phyloP scores from a whole-genome alignment of 2,888 invertebrate genomes.

The Zygogramma bicolorata region DNA sequence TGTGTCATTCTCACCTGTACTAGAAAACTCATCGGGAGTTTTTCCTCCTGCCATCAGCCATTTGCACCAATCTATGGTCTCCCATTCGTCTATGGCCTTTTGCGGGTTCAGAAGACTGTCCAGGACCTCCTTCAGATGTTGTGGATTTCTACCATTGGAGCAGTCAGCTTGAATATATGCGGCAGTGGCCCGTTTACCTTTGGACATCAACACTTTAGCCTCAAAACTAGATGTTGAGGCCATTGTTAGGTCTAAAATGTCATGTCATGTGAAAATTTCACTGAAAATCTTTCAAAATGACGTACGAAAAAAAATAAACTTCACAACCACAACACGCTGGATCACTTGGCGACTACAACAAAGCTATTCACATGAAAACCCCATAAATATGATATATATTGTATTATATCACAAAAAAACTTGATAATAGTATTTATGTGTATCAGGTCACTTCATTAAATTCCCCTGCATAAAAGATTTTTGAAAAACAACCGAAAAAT shows the following conservation, averaged over 20 bases:
- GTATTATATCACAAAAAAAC: background rate
- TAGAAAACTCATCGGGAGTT: slow-evolving; percentile 93
- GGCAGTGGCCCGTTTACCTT: slow-evolving; percentile 88
- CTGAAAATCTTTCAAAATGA: slow-evolving; percentile 51
- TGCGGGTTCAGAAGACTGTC: slow-evolving; percentile 88
- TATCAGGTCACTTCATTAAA: background rate
- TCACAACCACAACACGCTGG: slow-evolving; percentile 40
- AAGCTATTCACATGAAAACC: background rate
- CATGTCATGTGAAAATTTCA: slow-evolving; percentile 55
- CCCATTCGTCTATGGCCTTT: slow-evolving; percentile 90
- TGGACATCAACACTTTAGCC: slow-evolving; percentile 80
- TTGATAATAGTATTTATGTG: background rate
- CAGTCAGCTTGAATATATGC: slow-evolving; percentile 90
- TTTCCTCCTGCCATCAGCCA: slow-evolving; percentile 94
- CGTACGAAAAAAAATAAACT: slow-evolving; percentile 43
- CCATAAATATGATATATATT: background rate
- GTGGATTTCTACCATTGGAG: slow-evolving; percentile 72
- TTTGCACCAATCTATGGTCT: slow-evolving; percentile 93
- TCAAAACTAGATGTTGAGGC: slow-evolving; percentile 75
- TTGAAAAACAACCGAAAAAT: background rate
- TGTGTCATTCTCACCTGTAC: slow-evolving; percentile 77
- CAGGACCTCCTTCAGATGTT: slow-evolving; percentile 84
- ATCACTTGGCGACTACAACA: slow-evolving; percentile 7
- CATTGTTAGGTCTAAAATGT: slow-evolving; percentile 62
- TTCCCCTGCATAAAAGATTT: background rate